These are phyloP conservation scores for Pherbina coryleti DNA, from an alignment of 2,888 invertebrate genomes.

Conservation along the genomic window DNA sequence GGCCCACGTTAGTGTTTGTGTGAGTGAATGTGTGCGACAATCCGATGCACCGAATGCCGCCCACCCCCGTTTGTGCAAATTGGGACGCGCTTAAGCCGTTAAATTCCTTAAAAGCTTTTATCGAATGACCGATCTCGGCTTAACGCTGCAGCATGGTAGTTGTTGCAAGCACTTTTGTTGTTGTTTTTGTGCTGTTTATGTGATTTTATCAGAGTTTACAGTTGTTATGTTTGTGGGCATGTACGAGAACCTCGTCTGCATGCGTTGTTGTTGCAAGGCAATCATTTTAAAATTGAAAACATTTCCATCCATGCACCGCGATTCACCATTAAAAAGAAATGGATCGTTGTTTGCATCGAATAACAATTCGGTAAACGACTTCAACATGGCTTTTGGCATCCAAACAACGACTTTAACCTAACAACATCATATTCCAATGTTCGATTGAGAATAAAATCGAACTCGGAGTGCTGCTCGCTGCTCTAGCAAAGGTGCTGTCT, in stretches of 20 bases:
- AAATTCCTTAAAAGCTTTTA: slow-evolving; percentile 34
- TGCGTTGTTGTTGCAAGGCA: not conserved
- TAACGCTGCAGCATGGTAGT: slow-evolving; percentile 16
- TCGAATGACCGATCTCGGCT: slow-evolving; percentile 20
- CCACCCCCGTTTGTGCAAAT: not conserved
- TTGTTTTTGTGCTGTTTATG: slow-evolving; percentile 19
- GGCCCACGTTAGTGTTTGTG: not conserved
- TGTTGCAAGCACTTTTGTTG: not conserved
- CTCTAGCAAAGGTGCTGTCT: too few species aligned
- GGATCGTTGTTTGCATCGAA: not conserved
- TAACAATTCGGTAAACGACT: not conserved
- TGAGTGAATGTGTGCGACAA: too few species aligned
- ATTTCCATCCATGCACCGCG: not conserved
- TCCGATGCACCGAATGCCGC: too few species aligned
- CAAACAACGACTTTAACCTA: not conserved
- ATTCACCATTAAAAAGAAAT: not conserved
- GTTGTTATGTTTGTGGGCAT: slow-evolving; percentile 34
- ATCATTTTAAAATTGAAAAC: not conserved
- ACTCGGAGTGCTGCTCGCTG: too few species aligned
- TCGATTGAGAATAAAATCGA: too few species aligned
- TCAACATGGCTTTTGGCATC: not conserved
- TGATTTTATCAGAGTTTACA: slow-evolving; percentile 40
- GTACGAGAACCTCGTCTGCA: not conserved
- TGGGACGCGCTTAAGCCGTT: slow-evolving; percentile 16
- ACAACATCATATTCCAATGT: not conserved